Base-by-base conservation (phyloP, 2,797 vertebrate genomes). In the Manis javanica region DNA sequence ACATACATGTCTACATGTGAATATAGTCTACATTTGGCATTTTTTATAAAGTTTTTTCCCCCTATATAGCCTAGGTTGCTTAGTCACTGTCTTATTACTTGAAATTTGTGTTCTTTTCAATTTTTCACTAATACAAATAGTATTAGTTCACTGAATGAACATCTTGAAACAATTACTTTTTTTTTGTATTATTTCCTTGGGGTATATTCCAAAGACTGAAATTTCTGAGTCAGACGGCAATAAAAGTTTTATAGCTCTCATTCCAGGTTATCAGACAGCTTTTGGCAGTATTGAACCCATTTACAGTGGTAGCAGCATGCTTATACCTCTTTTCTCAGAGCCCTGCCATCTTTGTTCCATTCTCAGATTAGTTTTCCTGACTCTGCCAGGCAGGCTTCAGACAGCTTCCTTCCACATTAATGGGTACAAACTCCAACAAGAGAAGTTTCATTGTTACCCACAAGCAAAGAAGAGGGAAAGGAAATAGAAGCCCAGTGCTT, bases 161-260 rank as follows among this genome's bases (percentile, higher is more conserved):
- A 90, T 90, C 64, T 90, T 85, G 88, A 84, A 88, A 39, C 96
- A 90, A 86, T 95, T 91, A 74, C 57, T 11, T 71, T 96, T 96
- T 31, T 79, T 90, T 74, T 94, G 57, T 94, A 34, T 85, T 64
- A 83, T 96, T 97, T 95, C 93, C 69, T 92, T 91, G 57, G 53
- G 39, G n/a, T 86, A 8, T 91, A 89, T 87, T 95, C 68, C 74
- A 89, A 82, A 96, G 68, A 46, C 68, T 89, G 77, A 94, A 94
- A 94, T 93, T 91, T 86, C 68, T 71, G 49, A 94, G 34, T 83
- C 78, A 89, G 92, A 92, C 59, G 31, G 31, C 66, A 83, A 88
- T 90, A 87, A 90, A 87, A 69, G n/a, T 83, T 96, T 96, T 95
- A 87, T 64, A 93, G 57, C 49, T 84, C 66, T 96, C 87, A 91